A percentile compares a stretch with the other conserved stretches of the same genome.
Conservation (phyloP, 30 jellyfish, hydroid and myxozoan genomes). For the Cassiopea andromeda region DNA sequence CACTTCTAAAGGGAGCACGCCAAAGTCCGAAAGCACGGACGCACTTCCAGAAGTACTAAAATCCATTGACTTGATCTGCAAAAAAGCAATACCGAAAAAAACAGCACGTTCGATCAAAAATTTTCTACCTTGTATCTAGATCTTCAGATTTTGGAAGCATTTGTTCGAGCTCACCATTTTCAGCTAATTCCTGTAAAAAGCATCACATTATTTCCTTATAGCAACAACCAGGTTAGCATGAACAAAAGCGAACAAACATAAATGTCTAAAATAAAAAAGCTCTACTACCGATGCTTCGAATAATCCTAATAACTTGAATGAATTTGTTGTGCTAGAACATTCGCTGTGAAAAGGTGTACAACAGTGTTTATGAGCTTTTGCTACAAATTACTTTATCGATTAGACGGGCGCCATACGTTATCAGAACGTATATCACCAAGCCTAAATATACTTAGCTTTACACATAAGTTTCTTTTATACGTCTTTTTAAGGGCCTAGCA, state of each 20-base stretch:
- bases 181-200: constrained; percentile 79
- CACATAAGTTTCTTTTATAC: too few relatives aligned
- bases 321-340: too few relatives aligned
- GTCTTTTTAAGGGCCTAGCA: too few relatives aligned
- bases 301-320: too few relatives aligned
- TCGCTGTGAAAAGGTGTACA: too few relatives aligned
- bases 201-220: background rate
- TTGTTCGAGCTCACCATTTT: constrained; percentile 84
- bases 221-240: background rate
- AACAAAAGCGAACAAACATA: background rate
- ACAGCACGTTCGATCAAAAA: background rate
- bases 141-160: constrained; percentile 87
- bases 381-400: too few relatives aligned
- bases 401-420: too few relatives aligned
- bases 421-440: too few relatives aligned
- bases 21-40: background rate
- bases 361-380: too few relatives aligned
- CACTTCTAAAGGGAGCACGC: too few relatives aligned
- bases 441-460: too few relatives aligned
- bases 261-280: background rate
- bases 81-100: background rate
- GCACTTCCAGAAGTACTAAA: background rate
- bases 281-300: too few relatives aligned
- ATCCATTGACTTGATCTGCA: background rate
- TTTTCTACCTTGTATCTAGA: constrained; percentile 73